phyloP scores from a whole-genome alignment of 2,113 vertebrate species.

The Tragelaphus scriptus region DNA sequence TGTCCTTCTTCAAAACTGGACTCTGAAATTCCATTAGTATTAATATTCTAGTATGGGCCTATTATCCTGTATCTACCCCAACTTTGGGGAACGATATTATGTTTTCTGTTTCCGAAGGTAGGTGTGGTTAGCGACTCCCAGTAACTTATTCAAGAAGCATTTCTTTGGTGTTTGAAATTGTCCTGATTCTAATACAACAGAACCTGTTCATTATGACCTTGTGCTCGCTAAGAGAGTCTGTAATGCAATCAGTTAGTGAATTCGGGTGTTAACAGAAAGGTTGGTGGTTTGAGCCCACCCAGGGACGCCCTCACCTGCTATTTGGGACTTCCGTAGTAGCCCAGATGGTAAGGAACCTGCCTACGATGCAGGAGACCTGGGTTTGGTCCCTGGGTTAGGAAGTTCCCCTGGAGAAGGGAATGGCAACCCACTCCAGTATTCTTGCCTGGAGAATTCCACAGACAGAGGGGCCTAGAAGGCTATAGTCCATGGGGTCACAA shows the following conservation, averaged over 20 bases:
- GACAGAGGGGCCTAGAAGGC: background rate
- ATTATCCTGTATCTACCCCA: background rate
- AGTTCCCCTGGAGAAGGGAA: background rate
- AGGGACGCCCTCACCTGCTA: background rate
- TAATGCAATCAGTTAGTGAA: background rate
- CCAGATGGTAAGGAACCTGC: background rate
- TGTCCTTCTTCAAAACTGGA: background rate
- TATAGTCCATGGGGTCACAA: background rate
- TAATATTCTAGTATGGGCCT: background rate
- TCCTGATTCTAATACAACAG: background rate
- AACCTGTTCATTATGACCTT: background rate
- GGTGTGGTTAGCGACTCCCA: background rate
- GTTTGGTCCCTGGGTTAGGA: background rate
- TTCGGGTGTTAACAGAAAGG: background rate
- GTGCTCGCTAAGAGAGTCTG: background rate
- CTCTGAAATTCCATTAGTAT: background rate
- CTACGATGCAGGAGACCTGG: background rate
- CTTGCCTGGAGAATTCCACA: background rate
- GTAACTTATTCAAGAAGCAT: background rate
- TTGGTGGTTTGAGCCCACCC: background rate
- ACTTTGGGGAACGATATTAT: background rate
- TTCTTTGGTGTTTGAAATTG: background rate
- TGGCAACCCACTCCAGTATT: background rate
- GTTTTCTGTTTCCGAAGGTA: background rate
- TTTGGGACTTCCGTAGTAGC: background rate